Base-by-base conservation (phyloP, 2,888 invertebrate genomes). In the Yponomeuta malinellus region DNA sequence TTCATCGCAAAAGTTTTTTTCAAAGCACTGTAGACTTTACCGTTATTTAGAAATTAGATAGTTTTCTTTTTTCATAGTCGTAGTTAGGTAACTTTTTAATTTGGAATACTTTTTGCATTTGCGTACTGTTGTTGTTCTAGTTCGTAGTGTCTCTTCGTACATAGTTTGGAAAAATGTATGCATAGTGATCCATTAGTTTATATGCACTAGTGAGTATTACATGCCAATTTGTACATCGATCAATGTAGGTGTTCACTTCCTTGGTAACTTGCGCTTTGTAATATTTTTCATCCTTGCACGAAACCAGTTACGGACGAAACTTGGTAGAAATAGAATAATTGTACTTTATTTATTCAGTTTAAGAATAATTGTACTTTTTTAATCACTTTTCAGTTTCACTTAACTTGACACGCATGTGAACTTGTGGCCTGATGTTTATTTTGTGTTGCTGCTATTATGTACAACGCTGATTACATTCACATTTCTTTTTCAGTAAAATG, bases 81-180 rank as follows among this genome's bases (percentile, higher is more conserved):
- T 52, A 52, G 52, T 52, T 52, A 52, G 52, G 15, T 12, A 15
- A 52, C 52, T 10, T 52, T 52, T 52, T 15, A 15, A 52, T 52
- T 52, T 52, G 52, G 52, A 52, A 12, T 52, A 52, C 52, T 52
- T 52, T 43, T 52, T 52, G 52, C 52, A 52, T 52, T 10, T 52
- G 5, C 52, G 10, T 52, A 52, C 23, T 23, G 52, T 2, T 52
- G 15, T 12, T 52, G 15, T 52, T 1, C 15, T 52, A 52, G 43
- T 43, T 43, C 6, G 1, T 43, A 43, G 4, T 8, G 1, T 43
- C 43, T 8, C 43, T 52, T 23, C 15, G 37, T 68, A 4, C n/a
- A 68, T 4, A 37, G 5, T 69, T 70, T 71, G 66, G 31, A 48
- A 48, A 48, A 65, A 52, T 29, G 68, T 70, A 64, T 48, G 12